These are phyloP conservation scores for Scaptodrosophila lebanonensis DNA, from an alignment of 1,140 invertebrate species.

Conservation along the genomic window DNA sequence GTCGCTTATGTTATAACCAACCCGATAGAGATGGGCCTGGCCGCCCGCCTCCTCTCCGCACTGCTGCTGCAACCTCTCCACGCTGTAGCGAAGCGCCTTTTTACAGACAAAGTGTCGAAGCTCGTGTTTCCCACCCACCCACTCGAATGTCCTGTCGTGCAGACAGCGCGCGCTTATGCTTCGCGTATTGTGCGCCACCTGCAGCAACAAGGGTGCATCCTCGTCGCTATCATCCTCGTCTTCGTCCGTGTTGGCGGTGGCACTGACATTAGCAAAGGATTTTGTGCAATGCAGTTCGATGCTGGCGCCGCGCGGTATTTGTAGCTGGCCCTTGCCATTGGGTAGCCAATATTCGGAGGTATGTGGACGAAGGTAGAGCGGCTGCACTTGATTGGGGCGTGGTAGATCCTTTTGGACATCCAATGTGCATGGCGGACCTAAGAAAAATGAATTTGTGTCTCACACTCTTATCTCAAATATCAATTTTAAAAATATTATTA, in stretches of 20 bases:
- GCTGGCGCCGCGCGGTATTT: conserved; percentile 39
- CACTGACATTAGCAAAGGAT: conserved; percentile 31
- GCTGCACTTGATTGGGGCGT: conserved; percentile 30
- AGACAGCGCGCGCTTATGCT: conserved; percentile 45
- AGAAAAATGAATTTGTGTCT: too few relatives aligned
- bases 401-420: conserved; percentile 58
- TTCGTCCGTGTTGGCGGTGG: background rate
- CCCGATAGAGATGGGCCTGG: conserved; percentile 43
- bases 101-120: conserved; percentile 50
- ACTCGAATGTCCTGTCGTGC: conserved; percentile 41
- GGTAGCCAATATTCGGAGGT: conserved; percentile 57
- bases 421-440: conserved; percentile 44
- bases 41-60: conserved; percentile 22
- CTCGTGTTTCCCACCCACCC: conserved; percentile 35
- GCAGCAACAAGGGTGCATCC: background rate
- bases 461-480: too few relatives aligned
- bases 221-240: too few relatives aligned
- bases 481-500: too few relatives aligned
- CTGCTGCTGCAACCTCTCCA: conserved; percentile 29
- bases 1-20: conserved; percentile 50
- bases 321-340: conserved; percentile 39
- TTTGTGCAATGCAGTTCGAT: conserved; percentile 55
- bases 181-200: background rate
- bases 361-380: conserved; percentile 50
- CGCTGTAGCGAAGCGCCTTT: conserved; percentile 29